Base-by-base conservation (phyloP, 2,113 vertebrate species). In the Desmodus rotundus region DNA sequence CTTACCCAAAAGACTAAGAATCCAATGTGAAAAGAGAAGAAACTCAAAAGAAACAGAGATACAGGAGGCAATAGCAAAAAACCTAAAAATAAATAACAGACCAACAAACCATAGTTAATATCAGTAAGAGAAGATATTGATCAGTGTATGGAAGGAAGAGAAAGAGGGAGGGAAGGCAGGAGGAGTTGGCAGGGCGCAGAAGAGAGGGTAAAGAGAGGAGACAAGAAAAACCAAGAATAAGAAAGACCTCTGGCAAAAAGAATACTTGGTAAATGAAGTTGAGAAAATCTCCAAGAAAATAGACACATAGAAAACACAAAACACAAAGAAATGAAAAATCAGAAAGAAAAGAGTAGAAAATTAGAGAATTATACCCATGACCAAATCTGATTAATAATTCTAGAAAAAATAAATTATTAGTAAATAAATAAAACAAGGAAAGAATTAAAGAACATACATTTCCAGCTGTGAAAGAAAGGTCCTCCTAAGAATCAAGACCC, bases 11-110 rank as follows among this genome's bases (percentile, higher is more conserved):
- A 93, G 61, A 17, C 5, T 33, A 72, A 41, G 43, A 82, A 67
- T 73, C 73, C 81, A 81, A 96, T 31, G 93, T 10, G 85, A 43
- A 70, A 95, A 77, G 17, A 92, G 38, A 84, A 52, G 61, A 91
- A 87, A 91, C 14, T 91, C 36, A 56, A 56, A 81, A 9, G 28
- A 52, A 78, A 74, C 22, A 78, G 15, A 83, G 8, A 70, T 4
- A 4, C 9, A 16, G 5, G n/a, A 52, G 43, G 20, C 26, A 87
- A 16, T 41, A 33, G 52, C 8, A 47, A 26, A 43, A 76, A 85
- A 80, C 52, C 13, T 33, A 56, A 65, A 95, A 87, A n/a, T 47
- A 83, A 85, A 38, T 47, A 65, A 81, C 33, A 82, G 26, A 82
- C 5, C 50, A 91, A 36, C 11, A 87, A 80, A 86, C 26, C 41